phyloP scores from a whole-genome alignment of 2,888 invertebrate species.

The Sepiola atlantica region DNA sequence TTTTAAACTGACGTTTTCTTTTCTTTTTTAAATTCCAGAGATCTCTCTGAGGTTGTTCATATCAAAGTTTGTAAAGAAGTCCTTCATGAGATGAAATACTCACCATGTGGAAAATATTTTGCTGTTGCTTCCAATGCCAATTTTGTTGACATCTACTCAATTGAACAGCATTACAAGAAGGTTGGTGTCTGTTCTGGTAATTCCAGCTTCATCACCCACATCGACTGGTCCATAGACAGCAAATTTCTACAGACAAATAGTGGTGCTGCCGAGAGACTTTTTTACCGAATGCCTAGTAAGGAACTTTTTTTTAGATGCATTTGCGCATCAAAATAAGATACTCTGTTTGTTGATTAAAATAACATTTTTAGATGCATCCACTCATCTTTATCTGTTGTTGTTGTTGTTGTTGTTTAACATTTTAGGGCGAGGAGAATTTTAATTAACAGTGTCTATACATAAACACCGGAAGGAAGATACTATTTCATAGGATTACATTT shows the following conservation, averaged over 20 bases:
- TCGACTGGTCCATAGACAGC: constrained; percentile 76
- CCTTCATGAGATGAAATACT: constrained; percentile 75
- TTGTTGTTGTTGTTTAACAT: not conserved
- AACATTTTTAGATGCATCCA: not conserved
- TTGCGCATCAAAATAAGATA: not conserved
- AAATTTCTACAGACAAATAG: constrained; percentile 75
- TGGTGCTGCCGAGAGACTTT: constrained; percentile 73
- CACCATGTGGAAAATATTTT: constrained; percentile 74
- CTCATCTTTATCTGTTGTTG: not conserved
- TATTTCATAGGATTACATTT: no score
- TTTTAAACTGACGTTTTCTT: not conserved
- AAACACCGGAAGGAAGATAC: no score
- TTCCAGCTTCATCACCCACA: constrained; percentile 75
- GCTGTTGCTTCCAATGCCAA: constrained; percentile 76
- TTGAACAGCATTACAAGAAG: constrained; percentile 70
- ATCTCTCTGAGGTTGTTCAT: constrained; percentile 71
- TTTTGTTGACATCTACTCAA: constrained; percentile 75
- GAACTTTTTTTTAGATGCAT: not conserved
- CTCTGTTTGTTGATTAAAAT: not conserved
- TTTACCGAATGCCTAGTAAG: constrained; percentile 74
- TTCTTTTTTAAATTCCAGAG: constrained; percentile 61
- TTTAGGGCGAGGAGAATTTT: no score
- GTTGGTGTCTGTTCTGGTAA: constrained; percentile 73
- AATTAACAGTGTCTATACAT: no score
- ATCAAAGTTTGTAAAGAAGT: constrained; percentile 75